Conservation (phyloP, 2,113 vertebrate genomes). For the Garra rufa region DNA sequence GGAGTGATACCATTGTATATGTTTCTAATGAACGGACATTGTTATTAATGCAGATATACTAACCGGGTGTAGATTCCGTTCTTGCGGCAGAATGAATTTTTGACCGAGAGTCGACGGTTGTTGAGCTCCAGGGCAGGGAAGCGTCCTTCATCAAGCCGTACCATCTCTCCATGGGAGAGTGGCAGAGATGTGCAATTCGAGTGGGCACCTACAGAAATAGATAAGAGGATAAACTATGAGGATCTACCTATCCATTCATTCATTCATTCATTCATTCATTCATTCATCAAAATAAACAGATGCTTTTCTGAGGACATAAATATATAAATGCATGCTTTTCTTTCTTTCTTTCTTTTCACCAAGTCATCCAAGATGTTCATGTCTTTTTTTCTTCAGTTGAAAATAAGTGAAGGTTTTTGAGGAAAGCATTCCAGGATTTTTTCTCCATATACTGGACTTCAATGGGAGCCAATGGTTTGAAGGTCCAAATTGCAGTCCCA, state of each 20-base stretch:
- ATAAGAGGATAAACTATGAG: slow-evolving; percentile 58
- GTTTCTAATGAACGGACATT: neutral
- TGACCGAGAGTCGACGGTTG: slow-evolving; percentile 93
- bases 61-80: slow-evolving; percentile 97
- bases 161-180: slow-evolving; percentile 93
- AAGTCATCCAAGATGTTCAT: no score
- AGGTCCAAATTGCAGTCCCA: no score
- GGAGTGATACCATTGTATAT: neutral
- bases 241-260: neutral
- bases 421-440: no score
- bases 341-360: no score
- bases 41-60: slow-evolving; percentile 37
- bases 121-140: slow-evolving; percentile 96
- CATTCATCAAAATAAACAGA: neutral
- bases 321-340: no score
- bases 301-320: no score
- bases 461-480: no score
- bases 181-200: slow-evolving; percentile 85
- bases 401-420: no score
- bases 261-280: neutral
- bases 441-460: no score
- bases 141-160: slow-evolving; percentile 93
- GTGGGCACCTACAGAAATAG: slow-evolving; percentile 77
- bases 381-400: no score
- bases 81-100: slow-evolving; percentile 97